Conservation (phyloP, 2,797 vertebrate species). For the Sebastes matsubarae region DNA sequence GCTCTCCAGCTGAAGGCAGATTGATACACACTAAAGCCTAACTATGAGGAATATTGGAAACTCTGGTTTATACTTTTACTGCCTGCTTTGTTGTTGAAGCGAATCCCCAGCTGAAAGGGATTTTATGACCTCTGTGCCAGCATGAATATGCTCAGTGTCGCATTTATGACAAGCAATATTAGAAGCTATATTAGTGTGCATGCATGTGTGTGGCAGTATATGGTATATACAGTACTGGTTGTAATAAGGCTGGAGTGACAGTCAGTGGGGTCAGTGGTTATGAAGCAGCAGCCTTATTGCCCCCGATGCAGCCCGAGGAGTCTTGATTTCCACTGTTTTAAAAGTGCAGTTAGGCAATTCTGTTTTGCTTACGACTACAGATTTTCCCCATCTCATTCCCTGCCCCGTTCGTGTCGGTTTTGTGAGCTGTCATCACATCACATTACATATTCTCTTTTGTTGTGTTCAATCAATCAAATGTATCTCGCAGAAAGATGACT, state of each 20-base stretch:
- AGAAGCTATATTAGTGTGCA: conserved; percentile 28
- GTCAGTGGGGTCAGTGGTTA: conserved; percentile 36
- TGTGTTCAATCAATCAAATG: conserved; percentile 42
- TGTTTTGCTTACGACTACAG: conserved; percentile 64
- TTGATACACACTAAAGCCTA: conserved; percentile 17
- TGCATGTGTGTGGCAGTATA: conserved; percentile 3
- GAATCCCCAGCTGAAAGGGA: conserved; percentile 43
- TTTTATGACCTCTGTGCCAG: conserved; percentile 71
- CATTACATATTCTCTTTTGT: conserved; percentile 62
- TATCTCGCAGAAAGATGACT: conserved; percentile 1
- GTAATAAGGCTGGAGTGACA: conserved; percentile 34
- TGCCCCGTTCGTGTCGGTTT: conserved; percentile 43
- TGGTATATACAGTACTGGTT: not conserved
- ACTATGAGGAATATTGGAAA: conserved; percentile 30
- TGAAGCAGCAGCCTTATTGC: conserved; percentile 32
- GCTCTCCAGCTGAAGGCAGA: conserved; percentile 37
- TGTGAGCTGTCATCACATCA: conserved; percentile 49
- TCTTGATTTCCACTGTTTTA: conserved; percentile 56
- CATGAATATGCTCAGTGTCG: not conserved
- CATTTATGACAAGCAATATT: conserved; percentile 44
- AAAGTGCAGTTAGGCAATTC: conserved; percentile 68
- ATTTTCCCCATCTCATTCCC: conserved; percentile 50
- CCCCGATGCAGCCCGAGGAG: conserved; percentile 22
- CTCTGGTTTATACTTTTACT: conserved; percentile 18
- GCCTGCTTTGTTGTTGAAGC: conserved; percentile 29